A percentile compares a stretch with the other conserved stretches of the same genome.
Evolutionary conservation across 2,797 vertebrate genomes (phyloP).

Genomic region (Pygocentrus nattereri): DNA sequence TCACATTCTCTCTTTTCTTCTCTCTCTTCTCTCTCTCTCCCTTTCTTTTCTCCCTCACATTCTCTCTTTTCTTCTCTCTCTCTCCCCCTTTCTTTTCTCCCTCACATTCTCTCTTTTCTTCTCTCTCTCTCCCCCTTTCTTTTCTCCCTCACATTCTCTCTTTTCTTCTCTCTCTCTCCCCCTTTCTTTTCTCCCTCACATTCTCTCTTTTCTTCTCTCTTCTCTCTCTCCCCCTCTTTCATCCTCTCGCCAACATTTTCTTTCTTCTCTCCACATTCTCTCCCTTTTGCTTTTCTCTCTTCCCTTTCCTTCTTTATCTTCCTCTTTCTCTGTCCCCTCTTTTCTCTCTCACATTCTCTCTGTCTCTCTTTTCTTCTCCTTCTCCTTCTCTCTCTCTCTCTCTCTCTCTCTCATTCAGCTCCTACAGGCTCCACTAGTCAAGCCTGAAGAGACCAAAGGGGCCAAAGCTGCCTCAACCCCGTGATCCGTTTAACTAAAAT

Average conservation of each 20-base stretch:
- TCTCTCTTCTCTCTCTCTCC: no score
- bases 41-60: no score
- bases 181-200: slow-evolving; percentile 4
- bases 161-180: slow-evolving; percentile 20
- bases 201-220: background rate
- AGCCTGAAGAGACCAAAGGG: slow-evolving; percentile 1
- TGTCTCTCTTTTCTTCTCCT: background rate
- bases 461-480: background rate
- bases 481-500: background rate
- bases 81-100: no score
- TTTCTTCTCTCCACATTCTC: background rate
- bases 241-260: background rate
- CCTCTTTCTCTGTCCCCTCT: background rate
- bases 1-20: background rate
- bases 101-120: no score
- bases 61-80: no score
- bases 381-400: background rate
- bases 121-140: background rate
- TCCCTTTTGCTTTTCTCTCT: background rate
- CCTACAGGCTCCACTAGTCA: background rate
- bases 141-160: slow-evolving; percentile 26
- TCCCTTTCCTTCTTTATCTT: no score
- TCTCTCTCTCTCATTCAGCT: background rate
- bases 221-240: background rate
- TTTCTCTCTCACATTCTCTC: background rate